Evolutionary conservation across 1,140 invertebrate species (phyloP), one percentile per base, ranked within the genome.

Genomic region (Zeugodacus cucurbitae): DNA sequence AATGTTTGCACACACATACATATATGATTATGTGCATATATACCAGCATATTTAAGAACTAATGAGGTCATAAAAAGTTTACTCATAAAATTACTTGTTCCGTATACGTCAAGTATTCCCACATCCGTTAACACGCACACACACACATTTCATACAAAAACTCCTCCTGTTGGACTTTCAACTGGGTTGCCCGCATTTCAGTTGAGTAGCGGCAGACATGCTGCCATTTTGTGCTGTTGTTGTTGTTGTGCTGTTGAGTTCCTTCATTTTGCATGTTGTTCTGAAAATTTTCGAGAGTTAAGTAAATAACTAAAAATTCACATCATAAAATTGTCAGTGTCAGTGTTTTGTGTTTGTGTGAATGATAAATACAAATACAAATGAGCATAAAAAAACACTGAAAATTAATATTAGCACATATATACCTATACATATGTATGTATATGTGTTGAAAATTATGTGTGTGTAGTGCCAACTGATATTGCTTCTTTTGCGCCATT

Each of bases 21-120:
- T n/a, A 44, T 26, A 74, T 74, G 26, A 26, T 10, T 44, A n/a
- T 8, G 6, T 48, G 26, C 26, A 20, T 41, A 41, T 82, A 48
- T 14, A 82, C 74, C 86, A 59, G 86, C 86, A 59, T 87, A 87
- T 59, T 87, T 87, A 87, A 58, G 86, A 54, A 59, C 59, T 87
- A 87, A 87, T 87, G 86, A 87, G 86, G 86, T 87, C 86, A 87
- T 87, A 64, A 64, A 87, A 87, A 87, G 54, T 87, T 87, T 87
- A 64, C 86, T 87, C 59, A 87, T 87, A 59, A 87, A 62, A 87
- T 87, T 59, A 87, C 86, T 87, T 87, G 54, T 87, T 58, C 34
- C 86, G 86, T 17, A 64, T 87, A 58, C 74, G 74, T 82, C 74
- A 82, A 48, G 74, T 82, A 82, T 48, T 26, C 74, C 74, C 74